Percentiles rank a stretch among this genome's conserved stretches.
These are phyloP conservation scores for Blastomussa wellsi DNA, from an alignment of 92 coral and sea anemone species.

Conservation along the genomic window DNA sequence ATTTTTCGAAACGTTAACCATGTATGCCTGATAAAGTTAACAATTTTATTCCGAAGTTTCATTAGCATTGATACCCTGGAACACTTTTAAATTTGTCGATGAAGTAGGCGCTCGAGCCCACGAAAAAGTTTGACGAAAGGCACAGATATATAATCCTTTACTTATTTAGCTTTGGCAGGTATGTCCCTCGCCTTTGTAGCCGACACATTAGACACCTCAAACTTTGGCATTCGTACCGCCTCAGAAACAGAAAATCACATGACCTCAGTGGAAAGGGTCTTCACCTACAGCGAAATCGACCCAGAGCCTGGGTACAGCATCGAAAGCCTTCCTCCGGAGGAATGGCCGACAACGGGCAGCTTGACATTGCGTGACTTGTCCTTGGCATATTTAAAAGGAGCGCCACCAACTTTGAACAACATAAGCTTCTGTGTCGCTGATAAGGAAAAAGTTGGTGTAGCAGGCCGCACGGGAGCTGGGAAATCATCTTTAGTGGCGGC, in stretches of 20 bases:
- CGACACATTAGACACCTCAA: not conserved
- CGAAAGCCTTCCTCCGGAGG: not conserved
- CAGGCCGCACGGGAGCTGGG: constrained; percentile 20
- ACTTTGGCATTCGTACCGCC: not conserved
- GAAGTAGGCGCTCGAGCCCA: too few species aligned
- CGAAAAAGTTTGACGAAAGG: too few species aligned
- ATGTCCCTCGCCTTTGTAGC: not conserved
- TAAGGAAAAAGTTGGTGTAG: constrained; percentile 18
- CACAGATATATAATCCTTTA: too few species aligned
- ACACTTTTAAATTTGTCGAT: too few species aligned
- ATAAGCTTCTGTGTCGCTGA: not conserved
- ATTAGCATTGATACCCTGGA: too few species aligned
- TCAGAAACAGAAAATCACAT: constrained; percentile 13
- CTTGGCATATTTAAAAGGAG: constrained; percentile 6
- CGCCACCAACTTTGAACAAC: constrained; percentile 4
- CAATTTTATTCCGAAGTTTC: too few species aligned
- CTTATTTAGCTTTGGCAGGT: constrained; percentile 1
- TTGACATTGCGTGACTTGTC: constrained; percentile 16
- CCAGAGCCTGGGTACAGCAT: constrained; percentile 16
- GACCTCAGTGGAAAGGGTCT: constrained; percentile 16
- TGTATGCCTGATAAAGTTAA: too few species aligned
- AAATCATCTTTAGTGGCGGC: constrained; percentile 34
- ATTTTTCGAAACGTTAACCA: too few species aligned
- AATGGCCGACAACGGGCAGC: constrained; percentile 9
- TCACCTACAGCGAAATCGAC: constrained; percentile 2